These are phyloP conservation scores for Trematomus loennbergii DNA, from an alignment of 2,113 vertebrate species.

Conservation along the genomic window DNA sequence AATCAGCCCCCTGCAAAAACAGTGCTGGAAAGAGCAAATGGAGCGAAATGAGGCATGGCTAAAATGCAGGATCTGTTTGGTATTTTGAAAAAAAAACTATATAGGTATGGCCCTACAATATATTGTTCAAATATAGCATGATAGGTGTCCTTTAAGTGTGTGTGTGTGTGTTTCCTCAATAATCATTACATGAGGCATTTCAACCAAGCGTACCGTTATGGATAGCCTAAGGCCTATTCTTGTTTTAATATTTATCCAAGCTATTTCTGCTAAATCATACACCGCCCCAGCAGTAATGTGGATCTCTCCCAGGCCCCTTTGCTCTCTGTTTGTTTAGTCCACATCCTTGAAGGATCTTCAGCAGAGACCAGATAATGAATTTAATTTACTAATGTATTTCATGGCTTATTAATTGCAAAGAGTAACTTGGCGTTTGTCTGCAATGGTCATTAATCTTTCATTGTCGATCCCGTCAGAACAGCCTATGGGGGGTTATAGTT, in stretches of 20 bases:
- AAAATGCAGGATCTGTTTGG: no score
- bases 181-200: constrained; percentile 45
- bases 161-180: no score
- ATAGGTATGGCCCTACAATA: no score
- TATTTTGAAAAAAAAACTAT: no score
- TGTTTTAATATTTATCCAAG: constrained; percentile 60
- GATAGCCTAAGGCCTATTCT: constrained; percentile 43
- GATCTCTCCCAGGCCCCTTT: constrained; percentile 30
- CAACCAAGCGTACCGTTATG: constrained; percentile 25
- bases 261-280: constrained; percentile 45
- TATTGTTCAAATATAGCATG: no score
- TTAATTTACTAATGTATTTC: constrained; percentile 72
- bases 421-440: constrained; percentile 54
- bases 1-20: no score
- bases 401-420: constrained; percentile 75
- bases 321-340: constrained; percentile 49
- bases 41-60: no score
- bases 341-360: constrained; percentile 59
- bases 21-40: no score
- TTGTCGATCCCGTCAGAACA: constrained; percentile 66
- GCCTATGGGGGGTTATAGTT: constrained; percentile 59
- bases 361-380: constrained; percentile 65
- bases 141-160: no score
- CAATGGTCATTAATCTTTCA: constrained; percentile 74
- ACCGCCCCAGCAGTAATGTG: constrained; percentile 9